phyloP scores from a whole-genome alignment of 2,888 invertebrate species.

The Nezara viridula region DNA sequence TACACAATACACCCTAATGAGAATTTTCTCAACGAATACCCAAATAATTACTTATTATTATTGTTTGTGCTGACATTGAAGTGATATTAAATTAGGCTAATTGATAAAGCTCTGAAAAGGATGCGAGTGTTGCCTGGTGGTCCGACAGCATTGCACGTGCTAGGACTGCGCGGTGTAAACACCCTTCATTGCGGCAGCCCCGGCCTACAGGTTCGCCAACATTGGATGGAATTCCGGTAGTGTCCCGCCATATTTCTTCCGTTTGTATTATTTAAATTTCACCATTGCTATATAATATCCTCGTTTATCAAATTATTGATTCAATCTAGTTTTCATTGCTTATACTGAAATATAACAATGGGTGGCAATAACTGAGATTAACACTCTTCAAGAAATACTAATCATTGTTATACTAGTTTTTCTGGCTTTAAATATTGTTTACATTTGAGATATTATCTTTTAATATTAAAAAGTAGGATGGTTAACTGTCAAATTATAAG shows the following conservation, averaged over 20 bases:
- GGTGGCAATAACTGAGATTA: too few relatives aligned
- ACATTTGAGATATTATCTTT: too few relatives aligned
- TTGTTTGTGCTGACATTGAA: background rate
- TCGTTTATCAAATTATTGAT: too few relatives aligned
- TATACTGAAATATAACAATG: too few relatives aligned
- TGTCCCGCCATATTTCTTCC: background rate
- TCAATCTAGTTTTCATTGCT: too few relatives aligned
- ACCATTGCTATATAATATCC: background rate
- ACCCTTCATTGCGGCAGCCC: slow-evolving; percentile 37
- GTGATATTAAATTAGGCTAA: background rate
- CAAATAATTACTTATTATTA: background rate
- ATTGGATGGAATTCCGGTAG: slow-evolving; percentile 27
- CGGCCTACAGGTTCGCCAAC: slow-evolving; percentile 29
- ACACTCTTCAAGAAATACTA: too few relatives aligned
- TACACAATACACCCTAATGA: background rate
- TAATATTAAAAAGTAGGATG: too few relatives aligned
- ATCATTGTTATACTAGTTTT: too few relatives aligned
- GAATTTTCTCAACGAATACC: background rate
- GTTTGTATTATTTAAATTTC: background rate
- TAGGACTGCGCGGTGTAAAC: slow-evolving; percentile 29
- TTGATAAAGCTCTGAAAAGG: background rate
- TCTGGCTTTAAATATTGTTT: too few relatives aligned
- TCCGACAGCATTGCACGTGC: slow-evolving; percentile 31
- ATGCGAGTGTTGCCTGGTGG: background rate
- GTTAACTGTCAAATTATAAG: too few relatives aligned